phyloP scores from a whole-genome alignment of 1,140 invertebrate genomes.

The Leptopilina clavipes region DNA sequence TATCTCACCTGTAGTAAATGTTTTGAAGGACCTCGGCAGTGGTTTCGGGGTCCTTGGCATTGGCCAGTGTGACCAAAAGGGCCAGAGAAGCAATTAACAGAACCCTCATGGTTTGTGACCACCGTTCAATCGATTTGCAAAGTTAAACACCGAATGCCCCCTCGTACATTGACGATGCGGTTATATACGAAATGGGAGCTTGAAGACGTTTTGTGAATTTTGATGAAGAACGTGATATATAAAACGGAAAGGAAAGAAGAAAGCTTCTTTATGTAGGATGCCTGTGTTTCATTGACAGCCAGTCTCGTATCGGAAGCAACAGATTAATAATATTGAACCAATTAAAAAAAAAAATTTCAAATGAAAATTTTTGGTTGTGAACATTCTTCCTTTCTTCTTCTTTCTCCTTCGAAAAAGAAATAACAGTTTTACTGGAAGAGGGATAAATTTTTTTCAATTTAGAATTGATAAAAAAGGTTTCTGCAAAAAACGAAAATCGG shows the following conservation, averaged over 20 bases:
- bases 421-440: too few relatives aligned
- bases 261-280: slow-evolving; percentile 72
- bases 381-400: too few relatives aligned
- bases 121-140: slow-evolving; percentile 62
- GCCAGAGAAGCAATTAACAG: slow-evolving; percentile 56
- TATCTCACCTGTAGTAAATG: slow-evolving; percentile 71
- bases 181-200: slow-evolving; percentile 70
- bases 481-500: too few relatives aligned
- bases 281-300: slow-evolving; percentile 47
- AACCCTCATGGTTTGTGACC: slow-evolving; percentile 62
- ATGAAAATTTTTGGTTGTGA: too few relatives aligned
- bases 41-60: slow-evolving; percentile 59
- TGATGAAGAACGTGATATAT: slow-evolving; percentile 68
- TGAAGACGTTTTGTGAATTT: slow-evolving; percentile 65
- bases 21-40: slow-evolving; percentile 64
- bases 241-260: slow-evolving; percentile 64
- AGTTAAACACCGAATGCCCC: slow-evolving; percentile 71
- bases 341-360: neutral
- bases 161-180: slow-evolving; percentile 59
- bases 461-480: too few relatives aligned
- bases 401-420: too few relatives aligned
- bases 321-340: neutral
- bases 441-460: too few relatives aligned
- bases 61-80: slow-evolving; percentile 54
- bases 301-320: neutral